A percentile compares a stretch with the other conserved stretches of the same genome.
Conservation (phyloP, 2,888 invertebrate genomes). For the Agrilus mali region DNA sequence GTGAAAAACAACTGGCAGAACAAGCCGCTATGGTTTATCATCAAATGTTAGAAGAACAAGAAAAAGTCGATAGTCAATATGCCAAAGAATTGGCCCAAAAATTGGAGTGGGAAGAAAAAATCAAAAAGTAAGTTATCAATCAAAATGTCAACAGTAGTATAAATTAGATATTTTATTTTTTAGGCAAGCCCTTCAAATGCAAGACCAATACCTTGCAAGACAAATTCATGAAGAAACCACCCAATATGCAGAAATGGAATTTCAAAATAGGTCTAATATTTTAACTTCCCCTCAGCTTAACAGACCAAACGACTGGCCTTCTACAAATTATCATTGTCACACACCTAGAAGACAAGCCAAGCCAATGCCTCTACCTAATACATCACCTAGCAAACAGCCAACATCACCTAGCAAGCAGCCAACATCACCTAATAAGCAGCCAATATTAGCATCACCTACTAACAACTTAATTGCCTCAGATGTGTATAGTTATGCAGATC, state of each 20-base stretch:
- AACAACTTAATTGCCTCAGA: neutral
- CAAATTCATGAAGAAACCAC: conserved; percentile 16
- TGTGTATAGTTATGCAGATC: neutral
- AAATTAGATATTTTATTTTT: conserved; percentile 40
- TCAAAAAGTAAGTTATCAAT: conserved; percentile 24
- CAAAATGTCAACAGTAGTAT: conserved; percentile 26
- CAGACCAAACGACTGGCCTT: neutral
- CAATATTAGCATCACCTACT: conserved; percentile 1
- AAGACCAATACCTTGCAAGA: conserved; percentile 40
- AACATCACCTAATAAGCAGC: conserved; percentile 1
- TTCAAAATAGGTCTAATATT: conserved; percentile 15
- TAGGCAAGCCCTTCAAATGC: conserved; percentile 39
- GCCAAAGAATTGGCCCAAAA: conserved; percentile 56
- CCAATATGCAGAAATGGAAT: neutral
- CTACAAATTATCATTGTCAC: conserved; percentile 22
- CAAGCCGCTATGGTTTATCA: conserved; percentile 48
- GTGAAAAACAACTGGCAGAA: conserved; percentile 52
- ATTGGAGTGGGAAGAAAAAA: conserved; percentile 42
- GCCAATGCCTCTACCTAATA: conserved; percentile 28
- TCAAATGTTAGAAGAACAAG: conserved; percentile 50
- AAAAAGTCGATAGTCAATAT: conserved; percentile 52
- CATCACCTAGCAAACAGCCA: conserved; percentile 1
- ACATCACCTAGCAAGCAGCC: conserved; percentile 1
- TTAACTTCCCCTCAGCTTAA: conserved; percentile 5
- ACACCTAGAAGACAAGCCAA: conserved; percentile 26